A percentile compares a stretch with the other conserved stretches of the same genome.
Evolutionary conservation across 2,113 vertebrate species (phyloP).

Genomic region (Cephalopholis sonnerati): DNA sequence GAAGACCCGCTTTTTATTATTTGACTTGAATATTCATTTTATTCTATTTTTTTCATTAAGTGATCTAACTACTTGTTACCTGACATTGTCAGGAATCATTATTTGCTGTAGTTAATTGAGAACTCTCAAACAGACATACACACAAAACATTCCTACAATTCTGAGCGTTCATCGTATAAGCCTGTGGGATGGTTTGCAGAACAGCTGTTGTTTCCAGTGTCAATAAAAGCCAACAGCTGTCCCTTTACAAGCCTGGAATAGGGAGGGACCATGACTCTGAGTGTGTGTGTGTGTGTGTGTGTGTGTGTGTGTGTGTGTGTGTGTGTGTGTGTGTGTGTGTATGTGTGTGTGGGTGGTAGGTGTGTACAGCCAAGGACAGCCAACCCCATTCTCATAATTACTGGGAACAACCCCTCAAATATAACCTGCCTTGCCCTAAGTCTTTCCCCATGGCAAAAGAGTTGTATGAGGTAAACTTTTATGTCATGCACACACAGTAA

Average conservation of each 20-base stretch:
- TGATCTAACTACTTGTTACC: background rate
- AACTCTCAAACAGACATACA: background rate
- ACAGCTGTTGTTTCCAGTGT: conserved; percentile 40
- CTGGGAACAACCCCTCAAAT: background rate
- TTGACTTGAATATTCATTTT: background rate
- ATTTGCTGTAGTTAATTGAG: background rate
- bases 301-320: conserved; percentile 28
- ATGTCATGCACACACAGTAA: background rate
- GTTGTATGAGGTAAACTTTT: background rate
- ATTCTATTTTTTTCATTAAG: background rate
- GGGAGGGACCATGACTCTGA: background rate
- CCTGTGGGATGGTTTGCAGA: background rate
- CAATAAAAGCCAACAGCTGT: conserved; percentile 56
- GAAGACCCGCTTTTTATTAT: background rate
- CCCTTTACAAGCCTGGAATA: conserved; percentile 3
- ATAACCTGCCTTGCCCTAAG: background rate
- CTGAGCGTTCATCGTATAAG: background rate
- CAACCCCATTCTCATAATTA: background rate
- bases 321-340: background rate
- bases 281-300: background rate
- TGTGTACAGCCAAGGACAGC: background rate
- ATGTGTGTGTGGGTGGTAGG: background rate
- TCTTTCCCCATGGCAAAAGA: background rate
- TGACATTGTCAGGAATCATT: background rate
- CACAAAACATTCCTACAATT: conserved; percentile 13